Evolutionary conservation across 2,888 invertebrate genomes (phyloP), one percentile per base, ranked within the genome.

Genomic region (Rhimphoctona megacephalus): DNA sequence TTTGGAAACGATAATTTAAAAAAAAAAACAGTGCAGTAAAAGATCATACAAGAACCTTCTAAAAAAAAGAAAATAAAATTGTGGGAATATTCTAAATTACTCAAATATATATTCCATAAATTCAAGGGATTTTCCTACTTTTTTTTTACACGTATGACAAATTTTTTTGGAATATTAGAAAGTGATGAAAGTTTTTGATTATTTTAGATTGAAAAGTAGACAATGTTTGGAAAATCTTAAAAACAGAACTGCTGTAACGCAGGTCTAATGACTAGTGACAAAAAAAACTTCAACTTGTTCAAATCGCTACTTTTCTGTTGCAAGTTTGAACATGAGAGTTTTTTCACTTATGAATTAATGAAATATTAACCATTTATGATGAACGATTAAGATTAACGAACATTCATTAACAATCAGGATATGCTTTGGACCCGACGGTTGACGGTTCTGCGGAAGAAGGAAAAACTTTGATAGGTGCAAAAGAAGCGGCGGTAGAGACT

Each of bases 351-450:
- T 30, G 30, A 61, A 54, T 22, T n/a, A 9, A 57, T 11, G 25
- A 49, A 49, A 49, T 49, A 19, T 19, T 6, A 5, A 61, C 4
- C 30, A 30, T 14, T 30, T 5, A 6, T 61, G 17, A 30, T 14
- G 3, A 25, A 25, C 22, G 7, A 61, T 30, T 30, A 11, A 43
- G 14, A 43, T 11, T 14, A 43, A 11, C 14, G 43, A 43, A 43
- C 2, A 11, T 61, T 30, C 6, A 49, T 7, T 17, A 17, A 11
- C 5, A 61, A 57, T n/a, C 76, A 95, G 95, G 99, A 3, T 99
- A 98, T 95, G 99, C 99, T 0, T 94, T 99, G 86, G 99, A 99
- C 95, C 99, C 99, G 0, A 97, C 98, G 0, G 97, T 98, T 0
- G 97, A 97, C 90, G 95, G 95, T 49, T 94, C 92, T 52, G 92